Base-by-base conservation (phyloP, 2,113 vertebrate genomes). In the Colossoma macropomum region DNA sequence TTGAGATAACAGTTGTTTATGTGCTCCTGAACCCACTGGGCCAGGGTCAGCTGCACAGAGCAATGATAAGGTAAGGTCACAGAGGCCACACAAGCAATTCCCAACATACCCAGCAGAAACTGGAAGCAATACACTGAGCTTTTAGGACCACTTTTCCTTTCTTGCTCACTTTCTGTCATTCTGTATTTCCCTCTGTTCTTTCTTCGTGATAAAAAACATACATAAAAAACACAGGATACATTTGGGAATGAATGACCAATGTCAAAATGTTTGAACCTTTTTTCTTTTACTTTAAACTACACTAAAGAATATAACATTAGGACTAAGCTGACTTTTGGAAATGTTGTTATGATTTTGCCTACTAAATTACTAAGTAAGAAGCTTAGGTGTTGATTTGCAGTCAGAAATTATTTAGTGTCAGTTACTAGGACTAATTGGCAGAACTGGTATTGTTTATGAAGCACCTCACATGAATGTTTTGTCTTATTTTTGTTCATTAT, bases 1-100 rank as follows among this genome's bases (percentile, higher is more conserved):
- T 74, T 30, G 73, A 80, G 71, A 62, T 72, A 80, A 48, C 66
- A 41, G 54, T 32, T 73, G 56, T 81, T 50, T 72, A 45, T 60
- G 11, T 62, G 78, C 38, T 12, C 34, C 68, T 41, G 68, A 80
- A 54, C 69, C 34, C 54, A n/a, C 32, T 30, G 34, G 41, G n/a
- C 38, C 12, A 7, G 19, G 34, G 56, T 81, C 79, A 80, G 27
- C 45, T 71, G 34, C 13, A 71, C 23, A n/a, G 56, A 62, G 59
- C n/a, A 62, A 62, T 62, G 60, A 80, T 15, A 76, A 54, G 30
- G 54, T 34, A 28, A 23, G 54, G 59, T 48, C 60, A 72, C 8
- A 38, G 34, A 30, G 34, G 2, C 56, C 68, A 30, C 27, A 72
- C 25, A 72, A 30, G 50, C 56, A 16, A 52, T n/a, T 52, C 25